Conservation (phyloP, 2,797 vertebrate species). For the Enteromius treurensis region DNA sequence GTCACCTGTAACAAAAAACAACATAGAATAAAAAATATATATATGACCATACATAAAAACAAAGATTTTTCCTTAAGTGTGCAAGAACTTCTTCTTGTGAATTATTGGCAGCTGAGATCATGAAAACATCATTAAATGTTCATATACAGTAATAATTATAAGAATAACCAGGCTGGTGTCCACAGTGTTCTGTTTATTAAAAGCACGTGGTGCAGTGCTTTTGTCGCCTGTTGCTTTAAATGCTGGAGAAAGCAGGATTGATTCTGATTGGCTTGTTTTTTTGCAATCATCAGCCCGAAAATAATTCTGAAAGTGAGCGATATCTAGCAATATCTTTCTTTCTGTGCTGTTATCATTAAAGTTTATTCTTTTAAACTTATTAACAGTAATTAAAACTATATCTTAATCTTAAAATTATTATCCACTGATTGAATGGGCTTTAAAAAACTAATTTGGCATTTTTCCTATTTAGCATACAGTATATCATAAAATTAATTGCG, state of each 20-base stretch:
- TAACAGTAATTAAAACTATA: neutral
- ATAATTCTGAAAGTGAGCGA: neutral
- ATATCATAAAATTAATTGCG: neutral
- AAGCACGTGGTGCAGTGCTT: neutral
- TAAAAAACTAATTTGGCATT: neutral
- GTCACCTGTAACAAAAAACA: neutral
- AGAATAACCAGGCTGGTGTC: neutral
- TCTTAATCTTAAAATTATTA: neutral
- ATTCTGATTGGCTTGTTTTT: neutral
- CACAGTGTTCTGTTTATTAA: neutral
- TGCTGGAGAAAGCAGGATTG: neutral
- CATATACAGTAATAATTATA: neutral
- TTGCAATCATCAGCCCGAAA: neutral
- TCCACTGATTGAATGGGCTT: neutral
- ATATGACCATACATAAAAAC: neutral
- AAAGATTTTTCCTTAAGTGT: neutral
- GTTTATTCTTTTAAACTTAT: neutral
- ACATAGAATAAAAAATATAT: neutral
- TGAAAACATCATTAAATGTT: neutral
- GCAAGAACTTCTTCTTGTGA: neutral
- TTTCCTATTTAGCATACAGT: neutral
- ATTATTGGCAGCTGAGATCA: neutral
- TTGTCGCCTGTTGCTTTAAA: neutral
- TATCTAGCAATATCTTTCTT: neutral
- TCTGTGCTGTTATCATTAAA: neutral